These are phyloP conservation scores for Ammospiza nelsoni DNA, from an alignment of 2,113 vertebrate species.

Conservation along the genomic window DNA sequence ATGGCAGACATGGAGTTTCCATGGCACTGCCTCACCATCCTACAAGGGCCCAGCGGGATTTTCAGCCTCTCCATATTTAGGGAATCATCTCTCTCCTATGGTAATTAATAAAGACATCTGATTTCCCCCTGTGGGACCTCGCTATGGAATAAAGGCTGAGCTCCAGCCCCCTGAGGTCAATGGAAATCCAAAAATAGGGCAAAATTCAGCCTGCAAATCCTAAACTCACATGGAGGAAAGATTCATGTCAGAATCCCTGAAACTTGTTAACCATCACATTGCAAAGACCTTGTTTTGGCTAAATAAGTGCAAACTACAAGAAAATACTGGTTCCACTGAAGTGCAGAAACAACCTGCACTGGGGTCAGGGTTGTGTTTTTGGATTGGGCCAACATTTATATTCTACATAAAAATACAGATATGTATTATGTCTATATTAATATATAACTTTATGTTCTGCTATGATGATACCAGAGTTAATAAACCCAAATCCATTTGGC, in stretches of 20 bases:
- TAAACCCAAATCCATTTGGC: not conserved
- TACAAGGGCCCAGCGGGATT: not conserved
- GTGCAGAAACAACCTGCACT: not conserved
- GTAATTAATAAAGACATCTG: not conserved
- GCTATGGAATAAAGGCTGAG: not conserved
- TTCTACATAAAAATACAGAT: not conserved
- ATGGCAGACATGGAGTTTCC: not conserved
- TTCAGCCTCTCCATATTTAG: not conserved
- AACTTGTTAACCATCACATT: not conserved
- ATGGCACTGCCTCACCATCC: not conserved
- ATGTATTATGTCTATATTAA: not conserved
- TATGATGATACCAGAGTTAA: not conserved
- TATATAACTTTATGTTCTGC: not conserved
- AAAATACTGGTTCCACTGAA: not conserved
- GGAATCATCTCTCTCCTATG: not conserved
- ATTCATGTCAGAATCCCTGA: not conserved
- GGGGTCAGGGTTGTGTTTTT: not conserved
- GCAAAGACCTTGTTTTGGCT: not conserved
- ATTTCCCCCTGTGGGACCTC: not conserved
- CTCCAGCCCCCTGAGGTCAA: not conserved
- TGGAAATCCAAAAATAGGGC: not conserved
- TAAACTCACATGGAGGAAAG: fast-evolving
- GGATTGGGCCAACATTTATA: not conserved
- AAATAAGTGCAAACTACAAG: not conserved
- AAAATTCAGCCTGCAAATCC: not conserved